These are phyloP conservation scores for Brachyhypopomus occidentalis DNA, from an alignment of 2,113 vertebrate genomes.

Conservation along the genomic window DNA sequence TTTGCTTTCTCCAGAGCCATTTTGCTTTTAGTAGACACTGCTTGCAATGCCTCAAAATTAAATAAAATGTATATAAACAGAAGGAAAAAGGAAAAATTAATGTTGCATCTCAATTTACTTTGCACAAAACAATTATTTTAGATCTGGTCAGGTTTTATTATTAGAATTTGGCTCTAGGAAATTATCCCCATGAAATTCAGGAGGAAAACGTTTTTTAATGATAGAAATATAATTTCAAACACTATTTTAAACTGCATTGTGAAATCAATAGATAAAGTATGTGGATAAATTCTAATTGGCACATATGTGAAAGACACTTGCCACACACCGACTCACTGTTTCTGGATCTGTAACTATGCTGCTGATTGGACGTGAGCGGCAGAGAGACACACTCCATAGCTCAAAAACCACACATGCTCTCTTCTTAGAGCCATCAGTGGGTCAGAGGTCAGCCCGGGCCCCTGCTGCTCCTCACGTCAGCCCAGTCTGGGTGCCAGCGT, in stretches of 20 bases:
- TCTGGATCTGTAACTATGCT: background rate
- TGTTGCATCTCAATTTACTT: slow-evolving; percentile 12
- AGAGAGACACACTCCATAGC: background rate
- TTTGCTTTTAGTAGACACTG: slow-evolving; percentile 29
- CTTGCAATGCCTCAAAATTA: slow-evolving; percentile 13
- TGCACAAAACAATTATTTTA: slow-evolving; percentile 23
- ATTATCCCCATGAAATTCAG: no score
- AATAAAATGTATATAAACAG: background rate
- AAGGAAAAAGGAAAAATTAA: slow-evolving; percentile 2
- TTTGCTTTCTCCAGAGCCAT: slow-evolving; percentile 40
- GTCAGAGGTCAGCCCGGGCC: slow-evolving; percentile 26
- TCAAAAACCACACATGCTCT: slow-evolving; percentile 22
- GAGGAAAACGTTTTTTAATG: no score
- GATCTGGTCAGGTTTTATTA: background rate
- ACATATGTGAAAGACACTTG: slow-evolving; percentile 19
- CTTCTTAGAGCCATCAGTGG: slow-evolving; percentile 36
- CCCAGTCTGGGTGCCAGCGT: background rate
- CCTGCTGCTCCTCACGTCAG: slow-evolving; percentile 20
- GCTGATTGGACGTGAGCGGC: background rate
- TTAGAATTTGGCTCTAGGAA: no score
- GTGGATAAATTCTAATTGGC: slow-evolving; percentile 28
- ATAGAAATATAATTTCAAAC: no score
- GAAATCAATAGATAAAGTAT: background rate
- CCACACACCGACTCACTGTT: background rate
- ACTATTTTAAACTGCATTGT: slow-evolving; percentile 13